Conservation (phyloP, 2,888 invertebrate species). For the Agonopterix heracliana region DNA sequence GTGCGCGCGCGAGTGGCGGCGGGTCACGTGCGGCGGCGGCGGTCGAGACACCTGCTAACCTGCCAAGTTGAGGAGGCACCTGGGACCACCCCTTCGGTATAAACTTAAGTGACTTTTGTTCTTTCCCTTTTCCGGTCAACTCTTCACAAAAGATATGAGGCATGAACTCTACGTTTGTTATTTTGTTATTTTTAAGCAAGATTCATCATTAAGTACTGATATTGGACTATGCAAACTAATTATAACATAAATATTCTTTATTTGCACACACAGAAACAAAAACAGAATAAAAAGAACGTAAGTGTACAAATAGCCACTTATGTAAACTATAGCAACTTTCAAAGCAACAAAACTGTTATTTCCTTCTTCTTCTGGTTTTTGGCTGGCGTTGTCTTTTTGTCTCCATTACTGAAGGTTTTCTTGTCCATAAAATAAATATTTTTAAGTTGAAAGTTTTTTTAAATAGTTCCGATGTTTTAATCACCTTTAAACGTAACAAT, state of each 20-base stretch:
- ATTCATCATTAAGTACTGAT: too few species aligned
- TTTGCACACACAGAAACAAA: neutral
- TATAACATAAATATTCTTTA: neutral
- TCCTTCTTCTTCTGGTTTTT: too few species aligned
- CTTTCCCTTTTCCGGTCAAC: slow-evolving; percentile 36
- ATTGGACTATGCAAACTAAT: neutral
- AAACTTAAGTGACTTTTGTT: slow-evolving; percentile 17
- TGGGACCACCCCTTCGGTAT: slow-evolving; percentile 5
- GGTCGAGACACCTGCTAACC: slow-evolving; percentile 44
- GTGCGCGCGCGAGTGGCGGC: slow-evolving; percentile 70
- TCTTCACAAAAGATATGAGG: neutral
- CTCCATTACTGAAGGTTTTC: too few species aligned
- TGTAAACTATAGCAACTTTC: too few species aligned
- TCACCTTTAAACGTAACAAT: too few species aligned
- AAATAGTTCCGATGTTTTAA: too few species aligned
- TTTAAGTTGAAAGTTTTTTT: too few species aligned
- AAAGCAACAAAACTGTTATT: too few species aligned
- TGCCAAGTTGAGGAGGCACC: slow-evolving; percentile 44
- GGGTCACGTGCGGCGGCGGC: slow-evolving; percentile 55
- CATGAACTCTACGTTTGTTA: neutral
- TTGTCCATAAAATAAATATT: too few species aligned
- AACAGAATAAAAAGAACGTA: neutral
- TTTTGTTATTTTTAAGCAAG: neutral
- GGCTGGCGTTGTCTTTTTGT: too few species aligned
- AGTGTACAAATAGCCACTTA: too few species aligned